Percentiles rank a stretch among this genome's conserved stretches.
phyloP scores from a whole-genome alignment of 2,888 invertebrate genomes.

The Ophion ellenae region DNA sequence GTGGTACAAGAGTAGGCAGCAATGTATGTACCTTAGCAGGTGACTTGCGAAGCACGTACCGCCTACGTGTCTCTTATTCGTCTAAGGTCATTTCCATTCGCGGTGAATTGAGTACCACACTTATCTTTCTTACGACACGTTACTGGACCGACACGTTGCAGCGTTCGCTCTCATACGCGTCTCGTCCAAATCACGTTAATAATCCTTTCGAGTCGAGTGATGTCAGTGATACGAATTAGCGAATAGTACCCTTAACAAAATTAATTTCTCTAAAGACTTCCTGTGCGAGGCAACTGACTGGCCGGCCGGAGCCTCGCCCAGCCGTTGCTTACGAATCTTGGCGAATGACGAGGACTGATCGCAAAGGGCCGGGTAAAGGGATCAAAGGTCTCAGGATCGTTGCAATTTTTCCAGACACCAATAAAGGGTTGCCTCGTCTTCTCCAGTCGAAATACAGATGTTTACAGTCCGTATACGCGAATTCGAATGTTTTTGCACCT shows the following conservation, averaged over 20 bases:
- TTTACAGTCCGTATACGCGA: too few relatives aligned
- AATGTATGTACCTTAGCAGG: constrained; percentile 50
- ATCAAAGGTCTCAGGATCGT: background rate
- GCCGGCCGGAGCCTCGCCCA: too few relatives aligned
- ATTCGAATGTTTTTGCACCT: too few relatives aligned
- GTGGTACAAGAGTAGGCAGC: constrained; percentile 28
- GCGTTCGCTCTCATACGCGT: constrained; percentile 1
- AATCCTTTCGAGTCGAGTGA: constrained; percentile 12
- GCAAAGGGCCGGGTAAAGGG: too few relatives aligned
- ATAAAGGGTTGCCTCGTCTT: too few relatives aligned
- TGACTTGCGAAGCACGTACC: constrained; percentile 30
- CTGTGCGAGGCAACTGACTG: background rate
- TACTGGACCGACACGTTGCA: constrained; percentile 7
- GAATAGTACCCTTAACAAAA: background rate
- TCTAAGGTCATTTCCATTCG: constrained; percentile 61
- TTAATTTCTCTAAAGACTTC: background rate
- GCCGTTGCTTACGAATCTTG: background rate
- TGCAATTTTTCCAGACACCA: background rate
- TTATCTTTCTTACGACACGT: constrained; percentile 43
- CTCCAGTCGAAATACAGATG: too few relatives aligned
- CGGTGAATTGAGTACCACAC: constrained; percentile 44
- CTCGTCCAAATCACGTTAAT: constrained; percentile 17
- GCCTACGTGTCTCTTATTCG: constrained; percentile 39
- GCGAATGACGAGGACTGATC: background rate
- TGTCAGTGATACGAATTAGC: constrained; percentile 10